Percentiles rank a stretch among this genome's conserved stretches.
Conservation (phyloP, 1,140 invertebrate species). For the Drosophila santomea region DNA sequence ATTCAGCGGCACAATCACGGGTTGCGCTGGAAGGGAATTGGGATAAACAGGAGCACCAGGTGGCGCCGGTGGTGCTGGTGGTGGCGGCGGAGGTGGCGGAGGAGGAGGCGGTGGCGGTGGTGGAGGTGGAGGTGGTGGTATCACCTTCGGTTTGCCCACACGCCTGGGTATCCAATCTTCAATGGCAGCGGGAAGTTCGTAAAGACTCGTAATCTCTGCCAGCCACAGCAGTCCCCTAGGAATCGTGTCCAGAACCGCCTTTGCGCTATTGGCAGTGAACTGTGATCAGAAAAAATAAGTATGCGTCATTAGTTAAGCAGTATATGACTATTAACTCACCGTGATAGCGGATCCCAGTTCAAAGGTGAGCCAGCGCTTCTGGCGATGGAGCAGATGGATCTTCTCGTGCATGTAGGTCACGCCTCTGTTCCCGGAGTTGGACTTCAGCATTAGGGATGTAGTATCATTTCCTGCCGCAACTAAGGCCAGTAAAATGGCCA, state of each 20-base stretch:
- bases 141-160: slow-evolving; percentile 41
- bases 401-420: slow-evolving; percentile 58
- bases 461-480: neutral
- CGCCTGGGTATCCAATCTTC: slow-evolving; percentile 67
- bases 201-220: slow-evolving; percentile 49
- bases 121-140: slow-evolving; percentile 11
- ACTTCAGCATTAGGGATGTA: neutral
- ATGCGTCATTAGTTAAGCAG: no score
- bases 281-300: slow-evolving; percentile 2
- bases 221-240: slow-evolving; percentile 47
- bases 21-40: slow-evolving; percentile 15
- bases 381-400: slow-evolving; percentile 41
- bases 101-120: slow-evolving; percentile 29
- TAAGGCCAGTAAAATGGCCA: neutral
- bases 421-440: slow-evolving; percentile 4
- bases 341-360: slow-evolving; percentile 57
- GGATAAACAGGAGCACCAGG: neutral
- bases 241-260: slow-evolving; percentile 54
- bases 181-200: slow-evolving; percentile 52
- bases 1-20: slow-evolving; percentile 55
- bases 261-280: slow-evolving; percentile 59
- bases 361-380: slow-evolving; percentile 71
- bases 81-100: slow-evolving; percentile 15
- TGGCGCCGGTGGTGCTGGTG: neutral
- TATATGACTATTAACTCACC: slow-evolving; percentile 27